Evolutionary conservation across 2,797 vertebrate genomes (phyloP), one percentile per base, ranked within the genome.

Genomic region (Brachymystax lenok): DNA sequence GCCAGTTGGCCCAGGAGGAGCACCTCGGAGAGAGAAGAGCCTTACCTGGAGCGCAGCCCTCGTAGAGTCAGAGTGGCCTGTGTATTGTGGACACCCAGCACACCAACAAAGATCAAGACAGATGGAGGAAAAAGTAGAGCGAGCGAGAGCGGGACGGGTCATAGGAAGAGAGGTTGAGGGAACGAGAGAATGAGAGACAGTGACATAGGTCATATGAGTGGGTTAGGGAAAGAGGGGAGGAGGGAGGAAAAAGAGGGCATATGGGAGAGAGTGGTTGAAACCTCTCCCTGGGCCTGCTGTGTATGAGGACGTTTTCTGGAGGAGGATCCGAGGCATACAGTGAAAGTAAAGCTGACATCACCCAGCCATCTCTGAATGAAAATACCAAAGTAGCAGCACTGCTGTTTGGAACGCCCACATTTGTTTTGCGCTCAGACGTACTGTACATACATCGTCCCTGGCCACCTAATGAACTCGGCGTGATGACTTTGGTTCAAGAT

Each of bases 401-500:
- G 70, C 5, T 5, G 69, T 72, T 28, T 71, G 70, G 50, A 54
- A 28, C 5, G 4, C 50, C 10, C 14, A 27, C 24, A 28, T 71
- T 54, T 28, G 51, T 27, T 72, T 14, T 24, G 50, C 24, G 21
- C 74, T 72, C 21, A 35, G 46, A 52, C 56, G 27, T 54, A 16
- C 54, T 3, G 7, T 16, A 56, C 66, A 16, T n/a, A 5, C 54
- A 7, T n/a, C n/a, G 66, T 3, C 66, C 67, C 35, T 12, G 8
- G 74, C 59, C 61, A 69, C 76, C 76, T 83, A 67, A 80, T 73
- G 27, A 69, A 69, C 54, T 16, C 3, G 19, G n/a, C 50, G 13
- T 52, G 14, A 71, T 71, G 69, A 28, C 27, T 71, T 28, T 71
- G 27, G 50, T 30, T 27, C 27, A 54, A 24, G 70, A 30, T 50